Percentiles rank a stretch among this genome's conserved stretches.
These are phyloP conservation scores for Amphiprion clarkii DNA, from an alignment of 2,797 vertebrate genomes.

Conservation along the genomic window DNA sequence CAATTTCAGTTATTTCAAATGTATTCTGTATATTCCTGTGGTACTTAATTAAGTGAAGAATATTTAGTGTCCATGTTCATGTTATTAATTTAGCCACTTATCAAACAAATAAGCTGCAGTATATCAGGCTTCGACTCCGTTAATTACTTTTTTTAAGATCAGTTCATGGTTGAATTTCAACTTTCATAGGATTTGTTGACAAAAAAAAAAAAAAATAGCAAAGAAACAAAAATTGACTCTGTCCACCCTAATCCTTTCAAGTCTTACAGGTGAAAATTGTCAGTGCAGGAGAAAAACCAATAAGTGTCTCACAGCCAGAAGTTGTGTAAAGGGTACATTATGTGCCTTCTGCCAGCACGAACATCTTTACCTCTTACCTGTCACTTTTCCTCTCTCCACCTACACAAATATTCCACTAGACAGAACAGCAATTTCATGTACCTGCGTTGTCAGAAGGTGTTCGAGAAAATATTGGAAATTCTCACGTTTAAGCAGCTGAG, in stretches of 20 bases:
- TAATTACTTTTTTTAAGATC: background rate
- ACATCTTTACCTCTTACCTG: constrained; percentile 13
- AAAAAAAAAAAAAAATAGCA: background rate
- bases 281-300: constrained; percentile 2
- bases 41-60: background rate
- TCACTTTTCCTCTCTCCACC: constrained; percentile 12
- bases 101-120: background rate
- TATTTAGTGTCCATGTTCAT: background rate
- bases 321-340: constrained; percentile 22
- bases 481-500: background rate
- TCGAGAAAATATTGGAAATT: constrained; percentile 1
- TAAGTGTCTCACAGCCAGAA: constrained; percentile 17
- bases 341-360: constrained; percentile 30
- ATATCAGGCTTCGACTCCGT: background rate
- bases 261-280: constrained; percentile 10
- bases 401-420: constrained; percentile 7
- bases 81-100: background rate
- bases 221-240: background rate
- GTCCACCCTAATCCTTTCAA: background rate
- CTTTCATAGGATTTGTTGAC: constrained; percentile 14
- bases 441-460: background rate
- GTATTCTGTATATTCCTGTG: background rate
- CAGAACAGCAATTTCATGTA: constrained; percentile 6
- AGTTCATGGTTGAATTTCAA: background rate
- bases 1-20: no score